Conservation (phyloP, 2,113 vertebrate species). For the Chaenocephalus aceratus region DNA sequence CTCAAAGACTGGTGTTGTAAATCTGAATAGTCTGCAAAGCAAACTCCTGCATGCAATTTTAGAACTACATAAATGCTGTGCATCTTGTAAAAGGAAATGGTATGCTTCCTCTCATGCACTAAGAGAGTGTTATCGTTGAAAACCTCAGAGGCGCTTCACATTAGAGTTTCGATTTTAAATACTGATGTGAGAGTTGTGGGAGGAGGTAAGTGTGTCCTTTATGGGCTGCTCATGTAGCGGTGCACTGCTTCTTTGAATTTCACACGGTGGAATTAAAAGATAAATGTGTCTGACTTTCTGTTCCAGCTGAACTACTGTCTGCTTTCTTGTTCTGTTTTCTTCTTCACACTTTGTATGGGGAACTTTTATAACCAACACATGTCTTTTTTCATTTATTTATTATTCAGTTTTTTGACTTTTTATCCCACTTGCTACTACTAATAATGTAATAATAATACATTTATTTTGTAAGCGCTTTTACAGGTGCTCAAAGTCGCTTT, state of each 20-base stretch:
- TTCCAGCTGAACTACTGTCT: conserved; percentile 22
- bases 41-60: conserved; percentile 1
- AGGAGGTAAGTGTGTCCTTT: conserved; percentile 18
- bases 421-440: background rate
- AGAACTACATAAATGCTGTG: background rate
- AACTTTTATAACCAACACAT: background rate
- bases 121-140: conserved; percentile 18
- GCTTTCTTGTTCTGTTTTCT: background rate
- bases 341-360: background rate
- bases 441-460: background rate
- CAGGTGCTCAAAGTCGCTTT: no score
- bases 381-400: background rate
- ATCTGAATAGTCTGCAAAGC: background rate
- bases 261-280: background rate
- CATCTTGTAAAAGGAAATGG: conserved; percentile 69
- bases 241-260: conserved; percentile 20
- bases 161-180: conserved; percentile 52
- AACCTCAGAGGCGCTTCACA: conserved; percentile 48
- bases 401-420: background rate
- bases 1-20: background rate
- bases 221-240: background rate
- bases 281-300: conserved; percentile 19
- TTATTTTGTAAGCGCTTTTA: no score
- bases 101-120: conserved; percentile 46
- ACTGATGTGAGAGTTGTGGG: conserved; percentile 56